Evolutionary conservation across 2,113 vertebrate genomes (phyloP).

Genomic region (Geothlypis trichas): DNA sequence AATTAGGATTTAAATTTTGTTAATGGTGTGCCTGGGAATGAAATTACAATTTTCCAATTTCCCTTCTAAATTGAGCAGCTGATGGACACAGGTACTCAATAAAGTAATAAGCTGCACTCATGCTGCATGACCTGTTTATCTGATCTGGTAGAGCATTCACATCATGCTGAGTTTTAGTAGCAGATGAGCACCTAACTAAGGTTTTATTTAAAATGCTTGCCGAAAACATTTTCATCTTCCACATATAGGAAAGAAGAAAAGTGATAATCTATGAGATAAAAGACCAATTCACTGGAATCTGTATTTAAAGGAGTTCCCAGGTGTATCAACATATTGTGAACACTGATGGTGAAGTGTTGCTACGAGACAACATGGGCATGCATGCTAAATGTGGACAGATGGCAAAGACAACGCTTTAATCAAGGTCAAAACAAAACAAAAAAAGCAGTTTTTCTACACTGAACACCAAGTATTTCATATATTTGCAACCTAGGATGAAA

Average conservation of each 20-base stretch:
- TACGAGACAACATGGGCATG: background rate
- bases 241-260: background rate
- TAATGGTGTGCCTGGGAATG: background rate
- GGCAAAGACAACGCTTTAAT: background rate
- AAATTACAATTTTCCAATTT: background rate
- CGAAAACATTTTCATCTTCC: background rate
- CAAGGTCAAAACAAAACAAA: background rate
- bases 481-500: background rate
- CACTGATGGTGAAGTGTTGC: background rate
- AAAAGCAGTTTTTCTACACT: background rate
- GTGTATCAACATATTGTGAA: background rate
- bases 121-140: background rate
- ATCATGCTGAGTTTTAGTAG: background rate
- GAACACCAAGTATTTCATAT: background rate
- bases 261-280: background rate
- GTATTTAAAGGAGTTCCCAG: background rate
- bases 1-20: background rate
- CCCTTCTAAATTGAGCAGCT: background rate
- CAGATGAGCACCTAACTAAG: background rate
- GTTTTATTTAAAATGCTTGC: background rate
- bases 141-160: background rate
- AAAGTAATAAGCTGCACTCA: background rate
- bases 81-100: background rate
- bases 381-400: background rate
- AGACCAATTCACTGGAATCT: background rate